phyloP scores from a whole-genome alignment of 2,113 vertebrate species.

The Gobio gobio region DNA sequence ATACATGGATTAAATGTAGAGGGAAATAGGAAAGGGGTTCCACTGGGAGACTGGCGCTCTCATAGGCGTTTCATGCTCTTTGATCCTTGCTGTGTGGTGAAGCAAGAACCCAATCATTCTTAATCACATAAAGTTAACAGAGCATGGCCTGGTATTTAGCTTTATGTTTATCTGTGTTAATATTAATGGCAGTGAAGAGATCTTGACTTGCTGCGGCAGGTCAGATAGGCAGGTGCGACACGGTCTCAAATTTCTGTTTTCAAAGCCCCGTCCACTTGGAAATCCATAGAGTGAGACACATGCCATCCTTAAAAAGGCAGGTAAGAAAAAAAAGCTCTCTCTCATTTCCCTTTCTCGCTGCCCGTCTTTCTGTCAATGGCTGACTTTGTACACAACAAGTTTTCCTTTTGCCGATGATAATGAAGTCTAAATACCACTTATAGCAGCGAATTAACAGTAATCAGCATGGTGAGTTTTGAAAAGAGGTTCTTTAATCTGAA shows the following conservation, averaged over 20 bases:
- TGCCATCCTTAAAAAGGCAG: not conserved
- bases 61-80: constrained; percentile 66
- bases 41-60: constrained; percentile 60
- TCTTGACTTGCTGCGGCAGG: constrained; percentile 67
- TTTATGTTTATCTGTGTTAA: constrained; percentile 77
- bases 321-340: not conserved
- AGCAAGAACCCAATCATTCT: constrained; percentile 78
- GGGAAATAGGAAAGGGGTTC: constrained; percentile 60
- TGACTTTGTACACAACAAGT: constrained; percentile 31
- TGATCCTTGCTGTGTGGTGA: constrained; percentile 74
- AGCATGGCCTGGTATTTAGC: constrained; percentile 78
- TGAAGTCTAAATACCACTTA: constrained; percentile 63
- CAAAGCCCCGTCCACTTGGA: constrained; percentile 60
- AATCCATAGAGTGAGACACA: constrained; percentile 36
- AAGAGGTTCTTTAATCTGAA: constrained; percentile 64
- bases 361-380: constrained; percentile 15
- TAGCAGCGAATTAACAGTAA: constrained; percentile 60
- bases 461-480: constrained; percentile 55
- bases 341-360: not conserved
- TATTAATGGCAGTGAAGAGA: constrained; percentile 71
- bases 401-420: constrained; percentile 49
- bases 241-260: constrained; percentile 69
- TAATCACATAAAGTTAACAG: constrained; percentile 78
- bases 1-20: constrained; percentile 67
- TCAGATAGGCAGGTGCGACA: constrained; percentile 74